A percentile compares a stretch with the other conserved stretches of the same genome.
Conservation (phyloP, 2,797 vertebrate species). For the Falco novaeseelandiae region DNA sequence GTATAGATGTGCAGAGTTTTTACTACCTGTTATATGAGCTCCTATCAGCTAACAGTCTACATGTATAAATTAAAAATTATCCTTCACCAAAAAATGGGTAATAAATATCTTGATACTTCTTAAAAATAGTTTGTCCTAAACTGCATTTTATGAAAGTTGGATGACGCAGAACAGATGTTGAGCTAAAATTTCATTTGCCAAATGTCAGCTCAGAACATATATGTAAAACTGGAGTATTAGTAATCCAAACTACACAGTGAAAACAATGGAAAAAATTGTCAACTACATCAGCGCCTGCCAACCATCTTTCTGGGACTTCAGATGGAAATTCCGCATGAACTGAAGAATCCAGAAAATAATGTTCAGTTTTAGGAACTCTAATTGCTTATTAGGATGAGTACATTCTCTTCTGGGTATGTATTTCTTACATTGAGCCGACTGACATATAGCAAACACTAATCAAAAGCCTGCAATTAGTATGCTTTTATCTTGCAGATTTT, state of each 20-base stretch:
- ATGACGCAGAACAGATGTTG: constrained; percentile 35
- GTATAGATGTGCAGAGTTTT: background rate
- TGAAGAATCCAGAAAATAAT: background rate
- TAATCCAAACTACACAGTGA: background rate
- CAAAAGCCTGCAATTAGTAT: background rate
- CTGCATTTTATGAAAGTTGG: background rate
- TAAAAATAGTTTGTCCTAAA: background rate
- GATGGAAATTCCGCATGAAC: background rate
- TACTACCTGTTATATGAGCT: background rate
- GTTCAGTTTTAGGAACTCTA: background rate
- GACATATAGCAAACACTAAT: background rate
- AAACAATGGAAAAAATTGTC: background rate
- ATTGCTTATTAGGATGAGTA: background rate
- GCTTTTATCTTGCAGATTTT: background rate
- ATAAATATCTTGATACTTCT: background rate
- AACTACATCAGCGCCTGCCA: background rate
- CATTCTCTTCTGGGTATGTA: background rate
- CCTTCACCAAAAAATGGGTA: background rate
- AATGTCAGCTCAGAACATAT: background rate
- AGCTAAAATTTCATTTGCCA: constrained; percentile 21
- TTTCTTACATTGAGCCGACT: background rate
- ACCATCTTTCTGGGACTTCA: background rate
- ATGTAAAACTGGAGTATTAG: background rate
- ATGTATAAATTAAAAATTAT: background rate
- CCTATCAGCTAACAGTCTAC: background rate